Conservation (phyloP, 2,888 invertebrate species). For the Antheraea assamensis region DNA sequence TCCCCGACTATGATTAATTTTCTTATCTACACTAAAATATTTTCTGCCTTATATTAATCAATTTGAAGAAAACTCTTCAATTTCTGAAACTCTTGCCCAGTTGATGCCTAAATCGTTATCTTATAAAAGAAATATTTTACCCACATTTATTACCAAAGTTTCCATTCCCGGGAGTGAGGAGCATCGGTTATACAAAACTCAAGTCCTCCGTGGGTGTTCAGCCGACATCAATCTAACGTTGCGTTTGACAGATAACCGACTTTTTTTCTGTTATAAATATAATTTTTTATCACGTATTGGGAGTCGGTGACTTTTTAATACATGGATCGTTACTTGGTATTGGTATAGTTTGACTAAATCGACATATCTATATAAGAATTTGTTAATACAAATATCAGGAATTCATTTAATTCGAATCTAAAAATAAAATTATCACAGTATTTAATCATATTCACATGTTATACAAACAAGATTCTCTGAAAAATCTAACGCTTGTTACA, state of each 20-base stretch:
- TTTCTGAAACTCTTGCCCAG: background rate
- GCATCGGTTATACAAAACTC: constrained; percentile 26
- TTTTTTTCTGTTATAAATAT: constrained; percentile 9
- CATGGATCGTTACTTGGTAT: background rate
- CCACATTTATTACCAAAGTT: constrained; percentile 48
- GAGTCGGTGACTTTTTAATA: background rate
- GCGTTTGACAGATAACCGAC: constrained; percentile 17
- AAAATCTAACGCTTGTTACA: no score
- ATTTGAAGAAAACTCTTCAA: no score
- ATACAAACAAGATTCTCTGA: no score
- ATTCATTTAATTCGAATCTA: no score
- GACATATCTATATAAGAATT: no score
- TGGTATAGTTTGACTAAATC: no score
- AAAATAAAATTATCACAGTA: no score
- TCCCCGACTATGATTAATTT: no score
- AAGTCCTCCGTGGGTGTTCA: constrained; percentile 24
- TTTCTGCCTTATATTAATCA: no score
- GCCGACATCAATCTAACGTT: constrained; percentile 19
- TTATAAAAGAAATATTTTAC: constrained; percentile 19
- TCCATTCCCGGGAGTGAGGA: constrained; percentile 42
- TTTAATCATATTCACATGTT: no score
- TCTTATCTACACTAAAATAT: no score
- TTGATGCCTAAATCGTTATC: constrained; percentile 3
- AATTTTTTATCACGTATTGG: constrained; percentile 2
- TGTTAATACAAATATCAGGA: no score